These are phyloP conservation scores for Lycia hirtaria DNA, from an alignment of 2,888 invertebrate genomes.

Conservation along the genomic window DNA sequence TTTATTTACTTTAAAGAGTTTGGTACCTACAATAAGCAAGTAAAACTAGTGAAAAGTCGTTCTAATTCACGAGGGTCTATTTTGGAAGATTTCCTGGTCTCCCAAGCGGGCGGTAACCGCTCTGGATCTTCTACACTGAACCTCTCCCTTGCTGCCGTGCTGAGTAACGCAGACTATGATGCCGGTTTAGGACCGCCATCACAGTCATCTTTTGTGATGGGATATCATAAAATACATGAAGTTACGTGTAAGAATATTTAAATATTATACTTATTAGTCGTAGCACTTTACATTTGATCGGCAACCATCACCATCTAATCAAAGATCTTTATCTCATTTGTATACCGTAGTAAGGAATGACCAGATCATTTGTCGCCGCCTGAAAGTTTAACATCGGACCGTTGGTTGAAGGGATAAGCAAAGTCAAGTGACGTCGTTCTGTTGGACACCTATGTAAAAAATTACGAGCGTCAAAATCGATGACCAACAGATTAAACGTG, in stretches of 20 bases:
- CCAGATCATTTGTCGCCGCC: no score
- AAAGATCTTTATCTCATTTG: no score
- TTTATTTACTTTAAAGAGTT: constrained; percentile 84
- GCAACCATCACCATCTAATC: no score
- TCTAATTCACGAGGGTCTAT: constrained; percentile 80
- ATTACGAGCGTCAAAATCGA: no score
- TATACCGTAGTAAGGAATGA: no score
- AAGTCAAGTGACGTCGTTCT: no score
- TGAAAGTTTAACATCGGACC: no score
- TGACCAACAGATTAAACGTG: no score
- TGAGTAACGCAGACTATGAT: constrained; percentile 67
- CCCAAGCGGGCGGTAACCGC: constrained; percentile 56
- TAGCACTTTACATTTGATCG: not conserved
- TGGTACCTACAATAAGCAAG: constrained; percentile 79
- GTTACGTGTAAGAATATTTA: constrained; percentile 65
- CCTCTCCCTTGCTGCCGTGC: constrained; percentile 59
- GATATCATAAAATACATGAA: constrained; percentile 71
- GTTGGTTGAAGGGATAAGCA: no score
- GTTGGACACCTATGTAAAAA: no score
- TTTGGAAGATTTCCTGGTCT: constrained; percentile 68
- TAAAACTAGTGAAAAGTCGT: constrained; percentile 72
- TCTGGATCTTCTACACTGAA: constrained; percentile 56
- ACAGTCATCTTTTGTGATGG: constrained; percentile 56
- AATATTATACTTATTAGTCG: not conserved
- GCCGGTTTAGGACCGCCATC: constrained; percentile 49